phyloP scores from a whole-genome alignment of 2,888 invertebrate species.

The Scaptomyza flava region DNA sequence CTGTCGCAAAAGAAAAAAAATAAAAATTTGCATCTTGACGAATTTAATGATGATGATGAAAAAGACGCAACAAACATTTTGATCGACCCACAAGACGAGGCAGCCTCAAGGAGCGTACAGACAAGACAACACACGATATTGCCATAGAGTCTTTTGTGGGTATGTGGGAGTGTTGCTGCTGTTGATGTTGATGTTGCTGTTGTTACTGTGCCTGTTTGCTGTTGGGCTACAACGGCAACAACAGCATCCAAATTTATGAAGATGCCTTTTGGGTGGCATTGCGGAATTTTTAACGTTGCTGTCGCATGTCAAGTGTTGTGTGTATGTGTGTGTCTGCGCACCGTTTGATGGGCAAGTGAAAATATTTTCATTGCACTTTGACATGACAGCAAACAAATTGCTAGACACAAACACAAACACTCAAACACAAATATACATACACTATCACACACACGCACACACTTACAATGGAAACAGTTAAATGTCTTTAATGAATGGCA shows the following conservation, averaged over 20 bases:
- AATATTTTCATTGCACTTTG: slow-evolving; percentile 82
- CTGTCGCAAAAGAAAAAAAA: slow-evolving; percentile 41
- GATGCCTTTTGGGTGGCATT: slow-evolving; percentile 80
- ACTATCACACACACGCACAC: slow-evolving; percentile 43
- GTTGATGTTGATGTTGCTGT: slow-evolving; percentile 24
- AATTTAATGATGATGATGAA: slow-evolving; percentile 81
- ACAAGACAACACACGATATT: slow-evolving; percentile 75
- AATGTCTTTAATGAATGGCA: slow-evolving; percentile 77
- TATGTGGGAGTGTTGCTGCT: slow-evolving; percentile 75
- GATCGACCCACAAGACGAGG: slow-evolving; percentile 70
- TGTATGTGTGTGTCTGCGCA: slow-evolving; percentile 34
- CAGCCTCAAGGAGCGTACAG: slow-evolving; percentile 72
- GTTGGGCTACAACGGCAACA: slow-evolving; percentile 43
- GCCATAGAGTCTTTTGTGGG: slow-evolving; percentile 54
- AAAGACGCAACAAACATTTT: slow-evolving; percentile 78
- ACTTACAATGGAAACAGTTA: slow-evolving; percentile 60
- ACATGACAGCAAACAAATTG: slow-evolving; percentile 80
- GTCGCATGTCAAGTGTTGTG: slow-evolving; percentile 73
- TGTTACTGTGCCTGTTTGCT: slow-evolving; percentile 29
- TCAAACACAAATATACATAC: slow-evolving; percentile 4
- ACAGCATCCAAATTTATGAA: slow-evolving; percentile 74
- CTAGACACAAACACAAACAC: slow-evolving; percentile 31
- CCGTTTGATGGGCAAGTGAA: slow-evolving; percentile 70
- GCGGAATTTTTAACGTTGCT: slow-evolving; percentile 76
- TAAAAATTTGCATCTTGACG: slow-evolving; percentile 77